Conservation (phyloP, 2,888 invertebrate genomes). For the Nycteola revayana region DNA sequence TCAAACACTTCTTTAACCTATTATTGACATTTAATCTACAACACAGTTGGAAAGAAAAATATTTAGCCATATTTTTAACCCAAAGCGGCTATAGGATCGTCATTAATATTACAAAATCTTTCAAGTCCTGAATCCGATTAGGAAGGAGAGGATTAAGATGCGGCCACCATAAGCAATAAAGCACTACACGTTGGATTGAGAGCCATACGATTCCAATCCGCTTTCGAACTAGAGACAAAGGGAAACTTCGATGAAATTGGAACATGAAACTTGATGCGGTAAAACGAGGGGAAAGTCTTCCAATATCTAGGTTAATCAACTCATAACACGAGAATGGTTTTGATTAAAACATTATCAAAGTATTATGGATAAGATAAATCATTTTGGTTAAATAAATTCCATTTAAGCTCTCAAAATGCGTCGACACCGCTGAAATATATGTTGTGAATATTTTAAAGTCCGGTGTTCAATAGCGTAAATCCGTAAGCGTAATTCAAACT, state of each 20-base stretch:
- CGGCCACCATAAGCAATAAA: conserved; percentile 42
- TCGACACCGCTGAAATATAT: conserved; percentile 15
- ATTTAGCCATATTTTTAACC: too few relatives aligned
- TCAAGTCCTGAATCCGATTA: conserved; percentile 23
- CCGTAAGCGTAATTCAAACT: conserved; percentile 49
- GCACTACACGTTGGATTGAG: conserved; percentile 51
- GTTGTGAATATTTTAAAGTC: conserved; percentile 28
- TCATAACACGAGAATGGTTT: conserved; percentile 8
- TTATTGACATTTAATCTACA: too few relatives aligned
- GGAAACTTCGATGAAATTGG: conserved; percentile 59
- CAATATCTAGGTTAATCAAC: conserved; percentile 25
- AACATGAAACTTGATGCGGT: conserved; percentile 34
- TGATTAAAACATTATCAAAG: conserved; percentile 6
- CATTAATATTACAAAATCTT: conserved; percentile 24
- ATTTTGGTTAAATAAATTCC: conserved; percentile 1
- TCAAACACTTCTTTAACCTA: too few relatives aligned
- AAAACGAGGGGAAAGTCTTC: conserved; percentile 20
- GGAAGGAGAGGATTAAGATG: conserved; percentile 28
- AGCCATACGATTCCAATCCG: conserved; percentile 56
- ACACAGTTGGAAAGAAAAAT: too few relatives aligned
- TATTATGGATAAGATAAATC: not conserved
- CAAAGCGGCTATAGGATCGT: conserved; percentile 9
- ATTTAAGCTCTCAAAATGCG: conserved; percentile 3
- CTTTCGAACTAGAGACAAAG: conserved; percentile 60
- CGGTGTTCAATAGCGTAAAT: conserved; percentile 36